Evolutionary conservation across 2,113 vertebrate genomes (phyloP), one percentile per base, ranked within the genome.

Genomic region (Cryptotis parvus): DNA sequence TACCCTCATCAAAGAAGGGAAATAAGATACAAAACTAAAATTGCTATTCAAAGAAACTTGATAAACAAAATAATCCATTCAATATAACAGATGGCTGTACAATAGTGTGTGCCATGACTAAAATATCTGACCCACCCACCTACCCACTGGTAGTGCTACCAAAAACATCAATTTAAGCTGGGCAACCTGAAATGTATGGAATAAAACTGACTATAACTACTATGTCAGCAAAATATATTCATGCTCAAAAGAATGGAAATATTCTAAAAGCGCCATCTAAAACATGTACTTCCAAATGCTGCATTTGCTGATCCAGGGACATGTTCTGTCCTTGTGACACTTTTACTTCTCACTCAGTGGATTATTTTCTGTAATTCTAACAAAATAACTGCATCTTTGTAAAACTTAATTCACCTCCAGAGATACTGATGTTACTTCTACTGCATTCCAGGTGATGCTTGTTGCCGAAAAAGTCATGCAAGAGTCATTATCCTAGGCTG

Each of bases 41-140:
- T 93, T 95, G 94, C 96, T 97, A 95, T 95, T 94, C 91, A 93
- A 80, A 92, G 96, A 94, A 91, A 96, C 95, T 94, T 88, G 95
- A 96, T 95, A 96, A 97, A 97, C 94, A 96, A 97, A 96, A 95
- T 95, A 96, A 96, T 95, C 95, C 90, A 94, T 96, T 96, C 94
- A 97, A 78, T 89, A 92, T 92, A 93, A 86, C 96, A 97, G 96
- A 95, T 97, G 96, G 95, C 96, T 96, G 76, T 94, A 96, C 90
- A 96, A 95, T 94, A 92, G 92, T 91, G 58, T 91, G 85, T 37
- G 55, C 91, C 85, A 86, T 84, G 95, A 95, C 94, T 91, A 89
- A 95, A 96, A 95, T 96, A 96, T 97, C 95, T 96, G 96, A 95
- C 94, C 95, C 95, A 84, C 90, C 95, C 94, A 96, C 95, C 96